phyloP scores from a whole-genome alignment of 1,140 invertebrate species.

The Nebria ingens region DNA sequence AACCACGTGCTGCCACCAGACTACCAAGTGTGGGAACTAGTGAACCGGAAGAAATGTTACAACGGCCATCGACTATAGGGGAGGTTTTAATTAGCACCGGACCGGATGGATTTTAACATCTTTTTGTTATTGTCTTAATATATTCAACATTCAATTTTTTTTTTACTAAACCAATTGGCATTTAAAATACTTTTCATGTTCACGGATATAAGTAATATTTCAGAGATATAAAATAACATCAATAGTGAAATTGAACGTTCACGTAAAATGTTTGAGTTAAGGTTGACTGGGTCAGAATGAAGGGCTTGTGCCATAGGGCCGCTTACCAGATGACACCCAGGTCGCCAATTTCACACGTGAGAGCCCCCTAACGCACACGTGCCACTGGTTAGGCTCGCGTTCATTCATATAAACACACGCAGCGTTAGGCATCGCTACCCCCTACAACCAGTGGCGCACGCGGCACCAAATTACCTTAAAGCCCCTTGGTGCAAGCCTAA shows the following conservation, averaged over 20 bases:
- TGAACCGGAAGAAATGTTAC: not conserved
- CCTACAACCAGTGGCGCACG: too few species aligned
- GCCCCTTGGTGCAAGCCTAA: too few species aligned
- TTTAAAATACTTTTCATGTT: too few species aligned
- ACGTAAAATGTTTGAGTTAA: too few species aligned
- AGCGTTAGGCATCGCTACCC: too few species aligned
- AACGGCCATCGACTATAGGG: not conserved
- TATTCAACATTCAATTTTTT: too few species aligned
- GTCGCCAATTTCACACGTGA: slow-evolving; percentile 1
- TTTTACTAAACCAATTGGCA: too few species aligned
- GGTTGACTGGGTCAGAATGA: not conserved
- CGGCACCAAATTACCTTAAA: too few species aligned
- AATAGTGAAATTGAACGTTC: too few species aligned
- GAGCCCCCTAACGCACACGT: not conserved
- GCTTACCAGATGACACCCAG: not conserved
- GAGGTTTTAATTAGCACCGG: not conserved
- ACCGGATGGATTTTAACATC: not conserved
- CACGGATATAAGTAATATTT: too few species aligned
- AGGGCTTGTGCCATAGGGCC: not conserved
- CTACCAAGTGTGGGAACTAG: not conserved
- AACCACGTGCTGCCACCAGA: not conserved
- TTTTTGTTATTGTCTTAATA: too few species aligned
- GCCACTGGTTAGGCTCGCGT: not conserved
- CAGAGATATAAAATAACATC: too few species aligned
- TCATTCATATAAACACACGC: not conserved